These are phyloP conservation scores for Auanema sp. DNA, from an alignment of 2,888 invertebrate genomes.

Conservation along the genomic window DNA sequence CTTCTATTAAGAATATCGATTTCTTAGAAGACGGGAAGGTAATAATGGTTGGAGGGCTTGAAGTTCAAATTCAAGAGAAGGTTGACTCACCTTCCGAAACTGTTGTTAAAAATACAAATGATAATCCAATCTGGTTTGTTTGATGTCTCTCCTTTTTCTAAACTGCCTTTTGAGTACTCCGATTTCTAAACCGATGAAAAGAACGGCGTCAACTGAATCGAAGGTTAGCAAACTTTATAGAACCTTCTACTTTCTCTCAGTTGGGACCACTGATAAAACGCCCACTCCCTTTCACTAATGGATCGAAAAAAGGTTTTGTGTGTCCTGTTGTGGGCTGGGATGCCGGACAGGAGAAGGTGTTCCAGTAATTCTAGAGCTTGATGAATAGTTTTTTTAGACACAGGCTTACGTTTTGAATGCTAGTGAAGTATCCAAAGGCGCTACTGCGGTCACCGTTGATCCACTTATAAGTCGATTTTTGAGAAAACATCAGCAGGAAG, in stretches of 20 bases:
- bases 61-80: conserved; percentile 40
- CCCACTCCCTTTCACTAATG: not conserved
- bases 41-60: conserved; percentile 39
- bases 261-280: not conserved
- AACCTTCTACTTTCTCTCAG: not conserved
- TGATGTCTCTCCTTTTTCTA: not conserved
- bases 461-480: conserved; percentile 24
- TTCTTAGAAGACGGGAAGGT: conserved; percentile 39
- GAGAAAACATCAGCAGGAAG: conserved; percentile 44
- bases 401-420: conserved; percentile 14
- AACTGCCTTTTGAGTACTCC: not conserved
- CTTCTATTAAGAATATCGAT: conserved; percentile 30
- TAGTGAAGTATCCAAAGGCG: conserved; percentile 16
- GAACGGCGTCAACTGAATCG: no score
- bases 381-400: conserved; percentile 1
- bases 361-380: conserved; percentile 10
- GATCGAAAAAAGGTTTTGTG: conserved; percentile 9
- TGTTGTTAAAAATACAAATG: not conserved
- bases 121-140: conserved; percentile 5
- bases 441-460: conserved; percentile 21
- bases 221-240: no score
- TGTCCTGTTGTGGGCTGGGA: conserved; percentile 9
- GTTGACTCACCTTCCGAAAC: conserved; percentile 1
- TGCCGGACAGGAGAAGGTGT: not conserved
- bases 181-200: no score